Base-by-base conservation (phyloP, 2,797 vertebrate genomes). In the Pempheris klunzingeri region DNA sequence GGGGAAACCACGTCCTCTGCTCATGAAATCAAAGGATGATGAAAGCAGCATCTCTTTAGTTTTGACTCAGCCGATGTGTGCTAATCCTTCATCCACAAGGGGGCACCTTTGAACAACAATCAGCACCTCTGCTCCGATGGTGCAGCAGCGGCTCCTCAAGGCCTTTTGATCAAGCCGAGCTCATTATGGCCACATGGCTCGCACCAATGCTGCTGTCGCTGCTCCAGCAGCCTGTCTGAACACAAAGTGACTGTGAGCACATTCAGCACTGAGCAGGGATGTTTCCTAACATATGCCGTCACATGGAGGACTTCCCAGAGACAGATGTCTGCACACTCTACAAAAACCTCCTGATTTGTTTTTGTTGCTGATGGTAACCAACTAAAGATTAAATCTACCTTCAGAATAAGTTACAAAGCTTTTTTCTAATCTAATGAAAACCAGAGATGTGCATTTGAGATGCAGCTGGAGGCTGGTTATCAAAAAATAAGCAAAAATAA, bases 61-160 rank as follows among this genome's bases (percentile, higher is more conserved):
- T 71, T 39, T 60, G 22, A 26, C 32, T 71, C 22, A 36, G 38
- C 28, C 12, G 7, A 24, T 74, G 77, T 74, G 38, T 24, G 4
- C n/a, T 28, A 17, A 36, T 6, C 5, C 1, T 78, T 72, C 5
- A 20, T 52, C 91, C 90, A 90, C 88, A 70, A 82, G 91, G 71
- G 83, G 90, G 84, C 82, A 65, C 13, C 68, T 41, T 43, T 64
- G 63, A 52, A 44, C 78, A 68, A 58, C 49, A 70, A 59, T 72
- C 28, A 28, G 71, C 63, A 30, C 14, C 36, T 65, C n/a, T 34
- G 65, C 63, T 58, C 62, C 62, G 69, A 43, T 20, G 55, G 17
- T 46, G 1, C 28, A 47, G n/a, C 30, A 4, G 71, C 58, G 71
- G 55, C 32, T 67, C 55, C 62, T 28, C 0, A n/a, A 54, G 32